Percentiles rank a stretch among this genome's conserved stretches.
Evolutionary conservation across 2,888 invertebrate species (phyloP).

Genomic region (Hyles lineata): DNA sequence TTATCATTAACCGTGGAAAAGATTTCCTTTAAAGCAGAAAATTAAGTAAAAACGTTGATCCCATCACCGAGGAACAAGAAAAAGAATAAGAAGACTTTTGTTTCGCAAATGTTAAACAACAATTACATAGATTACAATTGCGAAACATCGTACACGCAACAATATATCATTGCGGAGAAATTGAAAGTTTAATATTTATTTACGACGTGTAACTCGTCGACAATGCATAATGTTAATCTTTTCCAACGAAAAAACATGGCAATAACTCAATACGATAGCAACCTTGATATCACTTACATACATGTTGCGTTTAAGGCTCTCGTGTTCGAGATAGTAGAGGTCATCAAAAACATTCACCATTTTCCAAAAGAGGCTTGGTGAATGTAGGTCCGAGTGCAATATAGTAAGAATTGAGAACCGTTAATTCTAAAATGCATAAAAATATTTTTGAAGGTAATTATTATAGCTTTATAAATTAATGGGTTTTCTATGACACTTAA

Average conservation of each 20-base stretch:
- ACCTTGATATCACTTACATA: constrained; percentile 40
- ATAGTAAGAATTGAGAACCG: background rate
- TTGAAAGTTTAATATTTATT: constrained; percentile 53
- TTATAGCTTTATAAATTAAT: background rate
- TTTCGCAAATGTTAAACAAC: constrained; percentile 1
- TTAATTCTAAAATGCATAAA: background rate
- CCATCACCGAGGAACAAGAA: background rate
- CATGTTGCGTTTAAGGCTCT: constrained; percentile 26
- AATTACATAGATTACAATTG: constrained; percentile 28
- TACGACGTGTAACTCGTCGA: constrained; percentile 48
- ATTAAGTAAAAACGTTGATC: background rate
- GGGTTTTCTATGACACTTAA: too few species aligned
- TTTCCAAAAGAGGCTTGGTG: constrained; percentile 13
- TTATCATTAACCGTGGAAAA: background rate
- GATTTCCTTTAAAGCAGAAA: too few species aligned
- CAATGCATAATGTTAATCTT: constrained; percentile 57
- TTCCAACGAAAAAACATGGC: constrained; percentile 52
- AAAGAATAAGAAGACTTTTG: background rate
- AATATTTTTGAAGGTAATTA: background rate
- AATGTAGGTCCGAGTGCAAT: background rate
- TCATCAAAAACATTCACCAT: constrained; percentile 18
- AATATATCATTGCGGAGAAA: constrained; percentile 43
- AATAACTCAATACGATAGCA: constrained; percentile 59
- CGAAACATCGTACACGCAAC: constrained; percentile 13
- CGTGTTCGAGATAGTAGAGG: constrained; percentile 17